Conservation (phyloP, 2,888 invertebrate species). For the Steinernema scapterisci region DNA sequence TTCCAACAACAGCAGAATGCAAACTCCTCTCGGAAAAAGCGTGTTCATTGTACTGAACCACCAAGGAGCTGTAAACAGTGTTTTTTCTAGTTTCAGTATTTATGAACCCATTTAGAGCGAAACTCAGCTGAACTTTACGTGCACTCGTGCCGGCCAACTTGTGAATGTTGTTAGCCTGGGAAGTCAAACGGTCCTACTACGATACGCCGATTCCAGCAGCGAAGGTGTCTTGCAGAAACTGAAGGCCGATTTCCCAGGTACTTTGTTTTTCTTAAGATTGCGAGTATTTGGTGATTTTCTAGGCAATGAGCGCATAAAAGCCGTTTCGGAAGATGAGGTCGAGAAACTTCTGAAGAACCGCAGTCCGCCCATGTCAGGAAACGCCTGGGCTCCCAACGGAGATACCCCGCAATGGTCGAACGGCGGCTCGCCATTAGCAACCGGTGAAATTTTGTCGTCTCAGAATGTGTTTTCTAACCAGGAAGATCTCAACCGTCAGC, state of each 20-base stretch:
- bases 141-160: constrained; percentile 38
- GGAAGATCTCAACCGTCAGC: constrained; percentile 24
- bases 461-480: constrained; percentile 18
- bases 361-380: constrained; percentile 12
- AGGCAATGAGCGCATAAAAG: constrained; percentile 38
- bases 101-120: constrained; percentile 32
- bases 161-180: constrained; percentile 35
- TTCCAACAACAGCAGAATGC: background rate
- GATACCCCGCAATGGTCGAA: constrained; percentile 16
- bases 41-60: constrained; percentile 12
- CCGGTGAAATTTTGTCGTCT: background rate
- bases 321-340: constrained; percentile 43
- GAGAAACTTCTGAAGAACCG: constrained; percentile 39
- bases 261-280: background rate
- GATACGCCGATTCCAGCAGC: constrained; percentile 35
- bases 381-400: constrained; percentile 3
- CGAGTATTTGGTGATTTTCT: background rate
- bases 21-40: background rate
- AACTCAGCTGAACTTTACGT: constrained; percentile 38
- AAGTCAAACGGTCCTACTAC: constrained; percentile 36
- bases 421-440: background rate
- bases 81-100: background rate
- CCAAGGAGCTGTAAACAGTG: constrained; percentile 3
- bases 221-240: constrained; percentile 39
- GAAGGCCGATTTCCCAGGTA: constrained; percentile 37